These are phyloP conservation scores for Dynastes hyllus DNA, from an alignment of 2,888 invertebrate species.

Conservation along the genomic window DNA sequence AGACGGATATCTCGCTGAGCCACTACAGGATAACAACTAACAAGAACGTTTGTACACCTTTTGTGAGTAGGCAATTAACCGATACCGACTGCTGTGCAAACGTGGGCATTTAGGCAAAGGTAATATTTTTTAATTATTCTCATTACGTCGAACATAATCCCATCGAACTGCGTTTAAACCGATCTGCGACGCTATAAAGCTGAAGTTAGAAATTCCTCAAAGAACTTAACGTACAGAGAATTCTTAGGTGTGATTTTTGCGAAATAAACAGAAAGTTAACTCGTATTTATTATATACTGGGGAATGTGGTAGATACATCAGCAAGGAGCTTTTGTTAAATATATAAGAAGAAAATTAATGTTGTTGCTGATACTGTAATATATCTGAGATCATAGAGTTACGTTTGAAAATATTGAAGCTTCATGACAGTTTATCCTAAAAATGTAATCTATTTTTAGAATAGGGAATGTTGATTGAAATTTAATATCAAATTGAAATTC, in stretches of 20 bases:
- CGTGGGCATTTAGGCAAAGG: conserved; percentile 38
- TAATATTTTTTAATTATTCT: conserved; percentile 40
- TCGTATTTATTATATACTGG: background rate
- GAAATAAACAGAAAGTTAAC: background rate
- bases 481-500: no score
- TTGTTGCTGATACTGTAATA: no score
- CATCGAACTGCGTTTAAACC: background rate
- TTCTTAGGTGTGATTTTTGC: conserved; percentile 7
- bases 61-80: conserved; percentile 25
- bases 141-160: conserved; percentile 23
- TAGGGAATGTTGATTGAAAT: no score
- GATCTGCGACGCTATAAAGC: background rate
- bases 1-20: background rate
- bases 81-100: conserved; percentile 13
- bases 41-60: conserved; percentile 25
- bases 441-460: no score
- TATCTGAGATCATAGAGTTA: no score
- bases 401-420: no score
- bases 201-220: background rate
- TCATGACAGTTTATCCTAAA: no score
- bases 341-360: no score
- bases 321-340: no score
- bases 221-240: background rate
- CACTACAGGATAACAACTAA: conserved; percentile 9
- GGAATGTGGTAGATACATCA: background rate